phyloP scores from a whole-genome alignment of 2,888 invertebrate genomes.

The Leptinotarsa haldemani region DNA sequence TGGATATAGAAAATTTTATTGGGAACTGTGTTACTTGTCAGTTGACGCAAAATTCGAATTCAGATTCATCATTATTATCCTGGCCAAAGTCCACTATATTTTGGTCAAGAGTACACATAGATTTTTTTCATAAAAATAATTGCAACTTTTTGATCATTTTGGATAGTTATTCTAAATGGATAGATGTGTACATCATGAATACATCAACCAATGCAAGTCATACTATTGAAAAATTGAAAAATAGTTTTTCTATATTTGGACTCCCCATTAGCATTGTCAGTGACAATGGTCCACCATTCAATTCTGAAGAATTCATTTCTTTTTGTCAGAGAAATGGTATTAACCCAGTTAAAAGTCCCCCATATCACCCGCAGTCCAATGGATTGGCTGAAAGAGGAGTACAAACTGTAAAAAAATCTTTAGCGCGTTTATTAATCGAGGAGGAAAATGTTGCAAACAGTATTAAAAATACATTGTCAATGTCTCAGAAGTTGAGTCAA shows the following conservation, averaged over 20 bases:
- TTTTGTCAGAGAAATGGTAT: conserved; percentile 50
- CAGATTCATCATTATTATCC: conserved; percentile 21
- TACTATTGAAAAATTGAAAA: conserved; percentile 37
- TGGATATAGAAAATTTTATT: conserved; percentile 32
- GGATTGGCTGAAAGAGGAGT: conserved; percentile 45
- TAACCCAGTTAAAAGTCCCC: conserved; percentile 36
- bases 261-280: conserved; percentile 42
- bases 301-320: conserved; percentile 38
- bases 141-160: conserved; percentile 37
- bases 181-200: conserved; percentile 43
- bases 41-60: conserved; percentile 18
- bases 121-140: conserved; percentile 29
- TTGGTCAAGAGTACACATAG: conserved; percentile 35
- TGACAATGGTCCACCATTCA: conserved; percentile 49
- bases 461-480: conserved; percentile 10
- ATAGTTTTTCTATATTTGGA: conserved; percentile 45
- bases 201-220: conserved; percentile 30
- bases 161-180: conserved; percentile 44
- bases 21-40: conserved; percentile 30
- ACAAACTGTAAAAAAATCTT: conserved; percentile 45
- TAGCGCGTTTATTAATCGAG: not conserved
- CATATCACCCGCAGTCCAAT: conserved; percentile 44
- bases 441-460: too few relatives aligned
- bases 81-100: conserved; percentile 31
- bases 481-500: too few relatives aligned